Evolutionary conservation across 2,797 vertebrate species (phyloP).

Genomic region (Manis javanica): DNA sequence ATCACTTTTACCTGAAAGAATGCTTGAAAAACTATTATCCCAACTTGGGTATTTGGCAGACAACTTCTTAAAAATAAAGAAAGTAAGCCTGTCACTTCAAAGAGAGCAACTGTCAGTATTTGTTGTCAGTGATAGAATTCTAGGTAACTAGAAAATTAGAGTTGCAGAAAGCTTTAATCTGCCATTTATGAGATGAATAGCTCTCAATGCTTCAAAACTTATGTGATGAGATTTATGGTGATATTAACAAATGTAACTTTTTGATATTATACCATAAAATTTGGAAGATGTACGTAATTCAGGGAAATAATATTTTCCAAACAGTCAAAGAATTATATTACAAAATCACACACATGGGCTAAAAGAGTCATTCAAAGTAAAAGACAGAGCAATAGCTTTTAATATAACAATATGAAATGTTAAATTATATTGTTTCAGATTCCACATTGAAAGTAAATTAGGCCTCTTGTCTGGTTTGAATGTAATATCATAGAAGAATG

Average conservation of each 20-base stretch:
- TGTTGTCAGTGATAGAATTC: constrained; percentile 27
- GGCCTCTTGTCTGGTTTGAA: not conserved
- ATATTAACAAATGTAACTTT: constrained; percentile 31
- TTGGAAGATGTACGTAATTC: not conserved
- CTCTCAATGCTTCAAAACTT: not conserved
- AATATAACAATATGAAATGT: not conserved
- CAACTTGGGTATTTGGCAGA: constrained; percentile 4
- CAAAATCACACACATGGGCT: not conserved
- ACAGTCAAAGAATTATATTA: not conserved
- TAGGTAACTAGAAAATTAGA: constrained; percentile 27
- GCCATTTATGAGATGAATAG: not conserved
- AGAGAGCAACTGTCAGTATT: not conserved
- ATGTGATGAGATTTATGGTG: not conserved
- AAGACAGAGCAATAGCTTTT: not conserved
- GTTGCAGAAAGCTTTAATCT: constrained; percentile 20
- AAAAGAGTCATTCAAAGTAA: not conserved
- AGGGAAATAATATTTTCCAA: not conserved
- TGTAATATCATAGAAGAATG: not conserved
- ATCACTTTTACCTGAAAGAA: constrained; percentile 26
- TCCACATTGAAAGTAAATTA: not conserved
- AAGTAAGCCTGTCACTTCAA: not conserved
- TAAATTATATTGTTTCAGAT: not conserved
- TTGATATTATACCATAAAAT: not conserved
- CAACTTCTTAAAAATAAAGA: constrained; percentile 32
- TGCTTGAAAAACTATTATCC: constrained; percentile 22